These are phyloP conservation scores for Daptonema setosum DNA, from an alignment of 2,888 invertebrate species.

Conservation along the genomic window DNA sequence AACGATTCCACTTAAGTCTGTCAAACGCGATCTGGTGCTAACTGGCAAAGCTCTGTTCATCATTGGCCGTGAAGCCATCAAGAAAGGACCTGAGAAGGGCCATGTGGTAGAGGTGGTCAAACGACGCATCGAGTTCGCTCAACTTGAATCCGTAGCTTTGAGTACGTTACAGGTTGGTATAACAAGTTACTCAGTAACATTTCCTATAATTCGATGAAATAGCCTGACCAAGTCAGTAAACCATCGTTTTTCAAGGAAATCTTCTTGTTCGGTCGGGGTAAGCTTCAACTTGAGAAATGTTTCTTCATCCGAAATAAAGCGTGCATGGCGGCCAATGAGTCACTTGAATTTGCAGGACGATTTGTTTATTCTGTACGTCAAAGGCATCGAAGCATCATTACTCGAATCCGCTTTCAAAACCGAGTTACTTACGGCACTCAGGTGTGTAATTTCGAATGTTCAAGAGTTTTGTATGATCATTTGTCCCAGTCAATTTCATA, in stretches of 20 bases:
- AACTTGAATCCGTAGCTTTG: conserved; percentile 19
- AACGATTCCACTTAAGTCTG: no score
- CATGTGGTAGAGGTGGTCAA: conserved; percentile 40
- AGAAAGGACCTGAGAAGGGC: conserved; percentile 43
- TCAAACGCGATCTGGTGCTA: conserved; percentile 41
- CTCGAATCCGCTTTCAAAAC: conserved; percentile 44
- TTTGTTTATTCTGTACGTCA: conserved; percentile 40
- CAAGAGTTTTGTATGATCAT: not conserved
- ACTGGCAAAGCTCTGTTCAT: conserved; percentile 40
- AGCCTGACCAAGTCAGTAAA: no score
- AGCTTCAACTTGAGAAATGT: no score
- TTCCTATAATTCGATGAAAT: no score
- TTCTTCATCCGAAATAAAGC: no score
- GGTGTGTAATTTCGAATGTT: conserved; percentile 10
- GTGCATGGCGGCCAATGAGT: no score
- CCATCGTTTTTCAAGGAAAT: no score
- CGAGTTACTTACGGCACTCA: conserved; percentile 41
- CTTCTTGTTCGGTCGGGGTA: no score
- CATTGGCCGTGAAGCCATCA: conserved; percentile 42
- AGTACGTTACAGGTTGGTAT: no score
- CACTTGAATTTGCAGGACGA: conserved; percentile 45
- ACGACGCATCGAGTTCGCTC: conserved; percentile 37
- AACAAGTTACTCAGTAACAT: no score
- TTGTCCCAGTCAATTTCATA: not conserved
- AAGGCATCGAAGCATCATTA: conserved; percentile 40